These are phyloP conservation scores for Corapipo altera DNA, from an alignment of 2,113 vertebrate species.

Conservation along the genomic window DNA sequence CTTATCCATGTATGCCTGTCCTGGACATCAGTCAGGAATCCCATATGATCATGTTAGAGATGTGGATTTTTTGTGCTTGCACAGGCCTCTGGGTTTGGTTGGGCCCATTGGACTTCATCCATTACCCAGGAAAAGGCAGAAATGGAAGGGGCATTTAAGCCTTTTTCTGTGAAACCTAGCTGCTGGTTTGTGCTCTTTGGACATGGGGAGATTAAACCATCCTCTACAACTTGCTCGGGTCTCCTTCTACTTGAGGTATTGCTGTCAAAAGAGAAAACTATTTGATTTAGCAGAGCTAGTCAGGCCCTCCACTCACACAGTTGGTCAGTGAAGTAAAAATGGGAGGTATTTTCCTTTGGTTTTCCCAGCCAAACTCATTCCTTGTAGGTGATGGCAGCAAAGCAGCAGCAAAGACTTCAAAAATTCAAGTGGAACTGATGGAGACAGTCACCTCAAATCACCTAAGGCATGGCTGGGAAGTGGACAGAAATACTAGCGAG, in stretches of 20 bases:
- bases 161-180: neutral
- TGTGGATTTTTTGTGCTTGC: neutral
- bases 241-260: neutral
- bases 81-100: neutral
- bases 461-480: neutral
- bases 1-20: neutral
- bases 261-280: neutral
- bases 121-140: neutral
- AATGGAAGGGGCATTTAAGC: neutral
- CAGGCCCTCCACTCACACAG: neutral
- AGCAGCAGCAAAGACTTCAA: neutral
- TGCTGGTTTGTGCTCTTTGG: neutral
- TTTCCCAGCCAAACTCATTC: neutral
- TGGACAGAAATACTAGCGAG: neutral
- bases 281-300: neutral
- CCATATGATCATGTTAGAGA: neutral
- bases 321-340: neutral
- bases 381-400: neutral
- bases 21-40: neutral
- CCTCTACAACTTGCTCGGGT: neutral
- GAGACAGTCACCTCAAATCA: neutral
- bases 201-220: neutral
- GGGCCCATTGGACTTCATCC: neutral
- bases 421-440: neutral
- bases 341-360: neutral